Percentiles rank a stretch among this genome's conserved stretches.
Evolutionary conservation across 37 sponge, comb jelly and placozoan species (phyloP).

Genomic region (Oscarella lobularis): DNA sequence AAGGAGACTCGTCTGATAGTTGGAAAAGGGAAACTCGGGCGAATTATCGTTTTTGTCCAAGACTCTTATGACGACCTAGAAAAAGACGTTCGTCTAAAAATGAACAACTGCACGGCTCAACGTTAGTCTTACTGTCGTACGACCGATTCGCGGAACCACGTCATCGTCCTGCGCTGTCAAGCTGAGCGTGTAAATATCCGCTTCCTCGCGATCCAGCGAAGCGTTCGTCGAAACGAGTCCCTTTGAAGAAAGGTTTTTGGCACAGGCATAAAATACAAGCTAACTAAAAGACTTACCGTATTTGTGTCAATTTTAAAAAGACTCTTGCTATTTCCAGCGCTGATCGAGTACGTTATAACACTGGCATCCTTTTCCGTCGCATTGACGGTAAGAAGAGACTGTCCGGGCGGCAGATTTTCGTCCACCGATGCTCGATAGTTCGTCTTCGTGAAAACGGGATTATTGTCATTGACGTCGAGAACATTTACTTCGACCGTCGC

Average conservation of each 20-base stretch:
- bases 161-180: background rate
- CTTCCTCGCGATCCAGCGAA: background rate
- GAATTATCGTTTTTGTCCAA: background rate
- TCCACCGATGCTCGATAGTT: background rate
- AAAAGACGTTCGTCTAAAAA: background rate
- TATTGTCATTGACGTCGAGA: background rate
- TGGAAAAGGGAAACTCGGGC: background rate
- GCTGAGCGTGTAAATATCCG: background rate
- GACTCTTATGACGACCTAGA: background rate
- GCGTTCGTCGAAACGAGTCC: background rate
- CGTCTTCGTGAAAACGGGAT: background rate
- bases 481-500: background rate
- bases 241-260: background rate
- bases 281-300: background rate
- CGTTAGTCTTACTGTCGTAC: background rate
- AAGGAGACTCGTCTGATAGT: background rate
- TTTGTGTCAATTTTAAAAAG: background rate
- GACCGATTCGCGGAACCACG: background rate
- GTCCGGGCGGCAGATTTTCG: background rate
- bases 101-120: no score
- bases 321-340: background rate
- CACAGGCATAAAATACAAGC: background rate
- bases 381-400: background rate
- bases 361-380: background rate
- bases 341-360: constrained; percentile 2